These are phyloP conservation scores for Nudaria mundana DNA, from an alignment of 2,888 invertebrate species.

Conservation along the genomic window DNA sequence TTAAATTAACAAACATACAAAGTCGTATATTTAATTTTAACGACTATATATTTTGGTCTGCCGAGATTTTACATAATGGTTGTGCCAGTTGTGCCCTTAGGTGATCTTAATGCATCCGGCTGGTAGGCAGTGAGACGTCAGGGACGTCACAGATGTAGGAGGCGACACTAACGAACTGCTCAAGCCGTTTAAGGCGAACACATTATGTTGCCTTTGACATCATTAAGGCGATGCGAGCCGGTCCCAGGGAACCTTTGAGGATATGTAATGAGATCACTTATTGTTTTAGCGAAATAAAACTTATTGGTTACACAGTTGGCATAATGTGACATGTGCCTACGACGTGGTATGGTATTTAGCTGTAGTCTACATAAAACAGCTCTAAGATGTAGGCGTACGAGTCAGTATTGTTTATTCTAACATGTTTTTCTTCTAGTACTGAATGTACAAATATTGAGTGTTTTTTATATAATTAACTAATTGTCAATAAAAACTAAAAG, in stretches of 20 bases:
- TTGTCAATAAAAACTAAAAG: too few relatives aligned
- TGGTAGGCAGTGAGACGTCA: slow-evolving; percentile 70
- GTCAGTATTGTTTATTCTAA: background rate
- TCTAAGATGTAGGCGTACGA: background rate
- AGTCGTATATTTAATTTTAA: slow-evolving; percentile 47
- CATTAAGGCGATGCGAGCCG: slow-evolving; percentile 59
- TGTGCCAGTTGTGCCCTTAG: slow-evolving; percentile 36
- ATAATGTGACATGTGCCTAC: slow-evolving; percentile 31
- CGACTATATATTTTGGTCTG: slow-evolving; percentile 47
- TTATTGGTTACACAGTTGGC: slow-evolving; percentile 27
- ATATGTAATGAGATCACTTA: slow-evolving; percentile 40
- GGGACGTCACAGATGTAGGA: slow-evolving; percentile 59
- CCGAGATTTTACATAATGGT: slow-evolving; percentile 45
- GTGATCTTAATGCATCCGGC: slow-evolving; percentile 50
- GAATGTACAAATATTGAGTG: too few relatives aligned
- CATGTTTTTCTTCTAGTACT: too few relatives aligned
- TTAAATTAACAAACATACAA: slow-evolving; percentile 31
- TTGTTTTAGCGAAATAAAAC: slow-evolving; percentile 41
- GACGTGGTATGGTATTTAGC: slow-evolving; percentile 20
- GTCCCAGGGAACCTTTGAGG: slow-evolving; percentile 38
- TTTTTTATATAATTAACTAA: too few relatives aligned
- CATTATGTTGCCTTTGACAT: slow-evolving; percentile 76
- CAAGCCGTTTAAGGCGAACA: slow-evolving; percentile 63
- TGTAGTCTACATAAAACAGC: slow-evolving; percentile 7
- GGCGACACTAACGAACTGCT: slow-evolving; percentile 72